Evolutionary conservation across 2,113 vertebrate genomes (phyloP).

Genomic region (Danio rerio): GRCz12tu NC_133199.1:22817001-22817500

Average conservation of each 20-base stretch:
- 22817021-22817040: not conserved
- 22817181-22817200: not conserved
- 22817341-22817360: constrained; percentile 15
- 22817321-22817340: constrained; percentile 28
- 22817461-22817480: not conserved
- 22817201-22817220: not conserved
- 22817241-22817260: not conserved
- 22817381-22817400: constrained; percentile 13
- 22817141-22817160: constrained; percentile 1
- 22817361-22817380: not conserved
- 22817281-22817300: constrained; percentile 27
- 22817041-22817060: not conserved
- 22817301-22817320: constrained; percentile 35
- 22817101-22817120: not conserved
- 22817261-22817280: constrained; percentile 9
- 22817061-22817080: constrained; percentile 46
- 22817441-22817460: not conserved
- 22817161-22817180: not conserved
- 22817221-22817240: not conserved
- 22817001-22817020: not conserved
- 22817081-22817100: not conserved
- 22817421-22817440: not conserved
- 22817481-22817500: too few species aligned
- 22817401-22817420: not conserved
- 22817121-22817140: not conserved